Conservation (phyloP, 1,140 invertebrate genomes). For the Psix sp. region DNA sequence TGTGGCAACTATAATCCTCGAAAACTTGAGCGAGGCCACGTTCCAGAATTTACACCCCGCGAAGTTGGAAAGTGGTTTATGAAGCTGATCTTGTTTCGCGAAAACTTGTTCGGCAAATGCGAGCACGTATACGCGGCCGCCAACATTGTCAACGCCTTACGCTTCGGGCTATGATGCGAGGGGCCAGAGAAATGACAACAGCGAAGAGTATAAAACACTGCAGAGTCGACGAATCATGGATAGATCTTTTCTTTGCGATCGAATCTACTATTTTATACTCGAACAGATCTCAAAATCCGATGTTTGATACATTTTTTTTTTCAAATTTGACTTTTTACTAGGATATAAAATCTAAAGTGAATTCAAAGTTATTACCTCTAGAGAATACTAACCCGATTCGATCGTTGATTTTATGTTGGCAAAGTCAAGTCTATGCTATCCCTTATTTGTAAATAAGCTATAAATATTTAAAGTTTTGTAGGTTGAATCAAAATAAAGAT, state of each 20-base stretch:
- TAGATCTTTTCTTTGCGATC: no score
- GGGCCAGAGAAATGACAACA: constrained; percentile 59
- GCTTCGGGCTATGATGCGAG: constrained; percentile 36
- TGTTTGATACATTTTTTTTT: no score
- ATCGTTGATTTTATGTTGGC: no score
- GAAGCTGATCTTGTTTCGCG: constrained; percentile 40
- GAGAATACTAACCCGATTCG: no score
- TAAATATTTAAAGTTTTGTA: no score
- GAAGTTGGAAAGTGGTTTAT: constrained; percentile 31
- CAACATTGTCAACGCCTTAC: constrained; percentile 3
- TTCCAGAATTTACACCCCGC: constrained; percentile 4
- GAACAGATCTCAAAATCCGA: no score
- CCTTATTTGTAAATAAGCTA: no score
- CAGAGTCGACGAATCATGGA: constrained; percentile 55
- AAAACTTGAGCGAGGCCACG: constrained; percentile 6
- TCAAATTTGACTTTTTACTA: background rate
- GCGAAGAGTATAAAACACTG: constrained; percentile 50
- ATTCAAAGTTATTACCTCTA: no score
- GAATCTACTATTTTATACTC: background rate
- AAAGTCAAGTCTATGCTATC: no score
- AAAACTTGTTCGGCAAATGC: constrained; percentile 4
- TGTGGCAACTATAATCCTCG: background rate
- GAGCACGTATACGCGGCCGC: constrained; percentile 13
- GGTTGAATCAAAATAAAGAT: no score
- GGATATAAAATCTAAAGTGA: no score